Base-by-base conservation (phyloP, 1,140 invertebrate genomes). In the Oncopodura yosiiana region DNA sequence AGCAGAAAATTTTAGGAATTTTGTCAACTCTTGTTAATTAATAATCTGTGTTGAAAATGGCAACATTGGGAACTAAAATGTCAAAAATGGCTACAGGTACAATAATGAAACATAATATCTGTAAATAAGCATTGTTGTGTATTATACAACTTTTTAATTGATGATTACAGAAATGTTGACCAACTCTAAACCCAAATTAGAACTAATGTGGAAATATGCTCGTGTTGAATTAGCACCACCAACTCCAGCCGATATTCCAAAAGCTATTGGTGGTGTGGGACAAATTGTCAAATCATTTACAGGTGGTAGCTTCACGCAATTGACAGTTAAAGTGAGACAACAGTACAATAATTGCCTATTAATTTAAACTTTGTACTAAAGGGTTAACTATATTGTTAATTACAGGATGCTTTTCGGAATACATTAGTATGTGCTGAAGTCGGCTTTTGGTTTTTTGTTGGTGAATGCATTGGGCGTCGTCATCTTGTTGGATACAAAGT, bases 391-490 rank as follows among this genome's bases (percentile, higher is more conserved):
- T n/a, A n/a, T n/a, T n/a, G n/a, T n/a, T n/a, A n/a, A n/a, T n/a
- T n/a, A 26, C 67, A 82, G 73, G 88, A 98, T 71, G 92, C 86
- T 12, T 84, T 81, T 74, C 66, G 96, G 14, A 97, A 97, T 68
- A 83, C 87, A 2, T 70, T 96, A 9, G 81, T 99, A 8, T 80
- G 78, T 19, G 72, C 82, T 42, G 94, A 99, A 77, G 81, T 98
- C 38, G 68, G 80, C 23, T 90, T 85, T 70, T 97, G 93, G 90
- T 98, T 99, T 73, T 97, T 83, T 70, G 76, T 96, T 65, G 94
- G 94, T 65, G 94, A 98, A 81, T 87, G 86, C 67, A 95, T 99
- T 73, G 94, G 94, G 67, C 93, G 92, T 70, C 78, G 90, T 60
- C 80, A 85, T 65, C 58, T 96, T 65, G 78, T 93, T 66, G 92